Conservation (phyloP, 2,888 invertebrate genomes). For the Drosophila melanocephala region DNA sequence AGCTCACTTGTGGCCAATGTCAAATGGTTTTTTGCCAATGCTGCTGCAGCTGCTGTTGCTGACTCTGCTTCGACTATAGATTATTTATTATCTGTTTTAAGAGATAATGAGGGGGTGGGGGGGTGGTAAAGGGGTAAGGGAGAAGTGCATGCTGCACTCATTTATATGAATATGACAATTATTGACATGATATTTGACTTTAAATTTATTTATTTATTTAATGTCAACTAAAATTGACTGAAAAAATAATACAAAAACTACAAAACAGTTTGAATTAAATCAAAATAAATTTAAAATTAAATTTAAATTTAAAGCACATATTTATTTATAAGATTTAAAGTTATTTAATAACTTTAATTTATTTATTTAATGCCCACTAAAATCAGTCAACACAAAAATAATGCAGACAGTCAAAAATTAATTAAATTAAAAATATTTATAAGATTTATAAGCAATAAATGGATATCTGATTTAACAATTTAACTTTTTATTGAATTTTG, state of each 20-base stretch:
- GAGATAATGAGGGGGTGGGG: no score
- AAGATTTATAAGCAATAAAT: no score
- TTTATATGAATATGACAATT: neutral
- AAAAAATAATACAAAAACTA: neutral
- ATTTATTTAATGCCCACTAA: no score
- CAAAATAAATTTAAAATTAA: neutral
- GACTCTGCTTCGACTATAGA: conserved; percentile 28
- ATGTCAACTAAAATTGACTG: no score
- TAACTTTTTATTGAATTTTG: no score
- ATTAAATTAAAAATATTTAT: no score
- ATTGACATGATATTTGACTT: neutral
- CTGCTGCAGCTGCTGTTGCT: conserved; percentile 5
- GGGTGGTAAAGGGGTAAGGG: neutral
- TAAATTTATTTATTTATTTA: neutral
- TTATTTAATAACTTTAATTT: no score
- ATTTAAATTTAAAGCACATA: no score
- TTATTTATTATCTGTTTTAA: conserved; percentile 56
- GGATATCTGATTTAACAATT: no score
- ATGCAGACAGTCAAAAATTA: no score
- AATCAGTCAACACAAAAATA: no score
- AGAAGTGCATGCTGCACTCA: conserved; percentile 19
- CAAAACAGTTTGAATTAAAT: neutral
- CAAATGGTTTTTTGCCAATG: conserved; percentile 58
- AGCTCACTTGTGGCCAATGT: conserved; percentile 65
- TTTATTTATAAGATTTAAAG: no score